phyloP scores from a whole-genome alignment of 2,888 invertebrate genomes.

The Helicoverpa assulta region DNA sequence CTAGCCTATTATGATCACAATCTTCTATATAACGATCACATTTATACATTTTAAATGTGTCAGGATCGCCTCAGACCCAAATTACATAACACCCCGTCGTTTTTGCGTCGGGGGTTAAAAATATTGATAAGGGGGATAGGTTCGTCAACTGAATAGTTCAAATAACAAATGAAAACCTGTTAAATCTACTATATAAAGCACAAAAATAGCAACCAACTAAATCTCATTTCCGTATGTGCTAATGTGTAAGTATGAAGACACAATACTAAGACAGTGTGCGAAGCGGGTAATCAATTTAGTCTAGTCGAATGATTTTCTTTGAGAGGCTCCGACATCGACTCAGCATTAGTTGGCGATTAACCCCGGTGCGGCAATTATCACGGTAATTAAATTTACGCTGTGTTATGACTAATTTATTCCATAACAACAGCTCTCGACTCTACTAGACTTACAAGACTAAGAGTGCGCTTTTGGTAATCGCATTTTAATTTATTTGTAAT shows the following conservation, averaged over 20 bases:
- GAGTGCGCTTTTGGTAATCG: slow-evolving; percentile 40
- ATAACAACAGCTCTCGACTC: slow-evolving; percentile 72
- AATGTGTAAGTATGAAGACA: neutral
- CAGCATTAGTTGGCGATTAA: slow-evolving; percentile 65
- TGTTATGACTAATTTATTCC: slow-evolving; percentile 86
- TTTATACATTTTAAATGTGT: too few species aligned
- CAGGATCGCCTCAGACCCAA: too few species aligned
- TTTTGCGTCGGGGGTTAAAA: too few species aligned
- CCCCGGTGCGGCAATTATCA: slow-evolving; percentile 76
- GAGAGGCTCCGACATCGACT: slow-evolving; percentile 14
- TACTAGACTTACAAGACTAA: slow-evolving; percentile 54
- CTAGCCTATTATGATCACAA: too few species aligned
- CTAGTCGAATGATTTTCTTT: slow-evolving; percentile 24
- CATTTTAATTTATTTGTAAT: neutral
- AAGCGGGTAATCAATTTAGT: slow-evolving; percentile 5
- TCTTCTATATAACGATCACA: too few species aligned
- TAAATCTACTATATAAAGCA: too few species aligned
- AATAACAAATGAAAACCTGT: too few species aligned
- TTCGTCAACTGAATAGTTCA: too few species aligned
- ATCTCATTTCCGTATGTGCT: neutral
- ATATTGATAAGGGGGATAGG: too few species aligned
- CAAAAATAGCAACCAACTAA: neutral
- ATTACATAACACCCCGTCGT: too few species aligned
- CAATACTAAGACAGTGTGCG: too few species aligned
- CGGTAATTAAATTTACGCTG: slow-evolving; percentile 84